These are phyloP conservation scores for Dolichotis patagonum DNA, from an alignment of 2,113 vertebrate genomes.

Conservation along the genomic window DNA sequence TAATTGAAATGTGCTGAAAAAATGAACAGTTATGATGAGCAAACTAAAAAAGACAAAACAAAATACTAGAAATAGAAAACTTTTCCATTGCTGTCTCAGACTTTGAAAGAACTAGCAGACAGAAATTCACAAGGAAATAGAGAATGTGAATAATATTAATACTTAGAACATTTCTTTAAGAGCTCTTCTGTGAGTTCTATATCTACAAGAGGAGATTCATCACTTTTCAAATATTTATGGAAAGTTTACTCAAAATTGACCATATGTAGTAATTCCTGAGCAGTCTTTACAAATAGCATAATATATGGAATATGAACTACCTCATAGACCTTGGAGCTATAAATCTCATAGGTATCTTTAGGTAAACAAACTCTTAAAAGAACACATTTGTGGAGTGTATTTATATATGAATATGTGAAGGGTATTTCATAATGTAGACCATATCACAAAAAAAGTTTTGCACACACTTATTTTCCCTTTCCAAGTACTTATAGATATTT, in stretches of 20 bases:
- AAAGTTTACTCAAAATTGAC: not conserved
- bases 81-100: not conserved
- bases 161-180: not conserved
- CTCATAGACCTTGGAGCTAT: not conserved
- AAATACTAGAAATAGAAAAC: not conserved
- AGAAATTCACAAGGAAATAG: not conserved
- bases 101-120: not conserved
- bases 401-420: not conserved
- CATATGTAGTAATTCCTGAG: not conserved
- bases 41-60: not conserved
- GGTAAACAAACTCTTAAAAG: not conserved
- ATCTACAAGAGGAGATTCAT: not conserved
- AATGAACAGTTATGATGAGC: not conserved
- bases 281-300: not conserved
- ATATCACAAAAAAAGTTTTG: not conserved
- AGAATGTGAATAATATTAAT: not conserved
- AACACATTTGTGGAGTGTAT: not conserved
- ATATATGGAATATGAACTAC: not conserved
- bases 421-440: not conserved
- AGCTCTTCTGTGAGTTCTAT: not conserved
- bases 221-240: not conserved
- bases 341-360: not conserved
- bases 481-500: not conserved
- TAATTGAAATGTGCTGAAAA: slow-evolving; percentile 3
- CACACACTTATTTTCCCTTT: not conserved